Conservation (phyloP, 2,113 vertebrate species). For the Todiramphus saurophagus region DNA sequence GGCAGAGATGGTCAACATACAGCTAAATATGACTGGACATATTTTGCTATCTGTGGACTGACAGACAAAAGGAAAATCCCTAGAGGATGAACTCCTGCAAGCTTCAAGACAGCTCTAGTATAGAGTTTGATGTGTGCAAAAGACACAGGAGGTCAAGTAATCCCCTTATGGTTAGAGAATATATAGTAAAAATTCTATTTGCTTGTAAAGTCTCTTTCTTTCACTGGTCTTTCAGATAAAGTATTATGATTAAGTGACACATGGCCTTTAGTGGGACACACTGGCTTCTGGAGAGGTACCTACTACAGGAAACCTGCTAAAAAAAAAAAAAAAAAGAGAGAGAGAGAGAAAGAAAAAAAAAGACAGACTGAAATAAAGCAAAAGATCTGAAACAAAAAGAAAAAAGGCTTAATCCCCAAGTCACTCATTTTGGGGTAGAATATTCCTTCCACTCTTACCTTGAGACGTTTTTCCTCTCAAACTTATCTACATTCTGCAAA, state of each 20-base stretch:
- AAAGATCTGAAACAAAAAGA: neutral
- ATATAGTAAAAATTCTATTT: slow-evolving; percentile 56
- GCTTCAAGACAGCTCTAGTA: slow-evolving; percentile 54
- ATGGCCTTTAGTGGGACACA: slow-evolving; percentile 15
- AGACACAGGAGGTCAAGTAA: slow-evolving; percentile 58
- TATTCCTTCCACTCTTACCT: neutral
- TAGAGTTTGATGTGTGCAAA: slow-evolving; percentile 50
- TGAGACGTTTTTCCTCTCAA: neutral
- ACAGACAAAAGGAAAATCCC: slow-evolving; percentile 62
- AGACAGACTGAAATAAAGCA: neutral
- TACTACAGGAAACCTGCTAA: neutral
- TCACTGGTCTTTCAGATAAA: slow-evolving; percentile 41
- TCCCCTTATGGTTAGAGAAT: slow-evolving; percentile 53
- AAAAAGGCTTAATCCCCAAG: neutral
- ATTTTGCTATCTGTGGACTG: slow-evolving; percentile 43
- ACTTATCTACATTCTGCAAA: neutral
- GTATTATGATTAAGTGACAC: slow-evolving; percentile 42
- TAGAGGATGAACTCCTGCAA: slow-evolving; percentile 39
- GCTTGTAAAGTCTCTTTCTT: slow-evolving; percentile 53
- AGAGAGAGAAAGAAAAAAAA: neutral
- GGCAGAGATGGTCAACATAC: slow-evolving; percentile 15
- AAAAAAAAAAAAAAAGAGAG: neutral
- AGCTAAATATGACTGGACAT: slow-evolving; percentile 25
- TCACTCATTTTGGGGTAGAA: neutral
- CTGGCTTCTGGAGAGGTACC: neutral